Conservation (phyloP, 2,113 vertebrate genomes). For the Enhydra lutris region DNA sequence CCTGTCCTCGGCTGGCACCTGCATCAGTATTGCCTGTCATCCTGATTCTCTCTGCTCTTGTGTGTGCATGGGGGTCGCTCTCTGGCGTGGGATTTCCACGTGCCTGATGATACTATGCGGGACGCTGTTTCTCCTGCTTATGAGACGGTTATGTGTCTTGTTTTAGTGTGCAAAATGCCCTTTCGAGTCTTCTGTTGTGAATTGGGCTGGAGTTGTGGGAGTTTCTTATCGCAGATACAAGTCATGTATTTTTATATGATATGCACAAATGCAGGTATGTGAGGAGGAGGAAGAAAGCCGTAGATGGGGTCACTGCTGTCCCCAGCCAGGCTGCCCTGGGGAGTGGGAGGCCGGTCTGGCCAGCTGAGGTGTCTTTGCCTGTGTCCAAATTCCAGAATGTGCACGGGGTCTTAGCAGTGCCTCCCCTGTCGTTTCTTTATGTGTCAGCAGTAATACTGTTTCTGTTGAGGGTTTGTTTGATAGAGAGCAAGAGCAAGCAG, state of each 20-base stretch:
- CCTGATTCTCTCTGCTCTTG: background rate
- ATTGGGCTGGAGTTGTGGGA: background rate
- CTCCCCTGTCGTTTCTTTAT: accelerated
- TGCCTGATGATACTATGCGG: accelerated
- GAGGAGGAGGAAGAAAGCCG: background rate
- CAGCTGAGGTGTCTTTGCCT: background rate
- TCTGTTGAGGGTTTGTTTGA: background rate
- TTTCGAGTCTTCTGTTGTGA: background rate
- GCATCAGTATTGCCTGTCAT: no score
- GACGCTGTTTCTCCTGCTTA: background rate
- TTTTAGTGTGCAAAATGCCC: background rate
- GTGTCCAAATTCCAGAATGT: background rate
- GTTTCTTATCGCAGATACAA: background rate
- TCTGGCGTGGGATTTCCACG: no score
- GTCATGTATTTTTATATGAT: background rate
- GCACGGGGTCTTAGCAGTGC: background rate
- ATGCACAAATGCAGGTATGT: accelerated
- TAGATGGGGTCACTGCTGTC: background rate
- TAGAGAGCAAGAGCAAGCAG: background rate
- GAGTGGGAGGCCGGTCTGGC: background rate
- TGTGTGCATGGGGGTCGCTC: accelerated
- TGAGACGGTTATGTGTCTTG: background rate
- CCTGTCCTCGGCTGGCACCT: background rate
- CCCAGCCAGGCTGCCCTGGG: background rate
- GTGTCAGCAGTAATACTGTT: accelerated